Percentiles rank a stretch among this genome's conserved stretches.
phyloP scores from a whole-genome alignment of 2,888 invertebrate genomes.

The Iselma pallidipennis region DNA sequence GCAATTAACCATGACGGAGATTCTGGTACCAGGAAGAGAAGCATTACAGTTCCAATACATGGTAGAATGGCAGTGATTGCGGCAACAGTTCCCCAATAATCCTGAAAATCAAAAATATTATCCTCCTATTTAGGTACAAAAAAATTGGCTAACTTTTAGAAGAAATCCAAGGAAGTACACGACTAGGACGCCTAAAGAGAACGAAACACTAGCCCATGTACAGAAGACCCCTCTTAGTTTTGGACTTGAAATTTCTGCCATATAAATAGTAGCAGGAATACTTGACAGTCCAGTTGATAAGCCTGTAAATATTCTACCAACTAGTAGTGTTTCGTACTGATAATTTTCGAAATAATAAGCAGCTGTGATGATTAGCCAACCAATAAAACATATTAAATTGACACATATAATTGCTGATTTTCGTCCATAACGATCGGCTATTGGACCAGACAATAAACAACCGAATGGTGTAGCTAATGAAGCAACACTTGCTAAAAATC shows the following conservation, averaged over 20 bases:
- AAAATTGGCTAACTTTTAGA: slow-evolving; percentile 54
- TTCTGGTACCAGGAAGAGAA: slow-evolving; percentile 57
- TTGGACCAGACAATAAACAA: slow-evolving; percentile 58
- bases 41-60: slow-evolving; percentile 51
- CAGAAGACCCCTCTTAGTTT: slow-evolving; percentile 58
- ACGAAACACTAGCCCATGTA: slow-evolving; percentile 61
- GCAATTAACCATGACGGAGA: slow-evolving; percentile 61
- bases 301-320: slow-evolving; percentile 59
- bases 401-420: slow-evolving; percentile 56
- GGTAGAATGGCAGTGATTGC: slow-evolving; percentile 56
- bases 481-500: slow-evolving; percentile 59
- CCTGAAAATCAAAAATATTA: slow-evolving; percentile 44
- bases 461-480: slow-evolving; percentile 62
- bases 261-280: slow-evolving; percentile 61
- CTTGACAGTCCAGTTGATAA: slow-evolving; percentile 59
- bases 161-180: slow-evolving; percentile 60
- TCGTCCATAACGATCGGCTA: slow-evolving; percentile 60
- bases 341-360: slow-evolving; percentile 44
- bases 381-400: slow-evolving; percentile 57
- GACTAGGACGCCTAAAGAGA: slow-evolving; percentile 59
- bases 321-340: slow-evolving; percentile 51
- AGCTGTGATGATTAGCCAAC: slow-evolving; percentile 60
- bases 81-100: slow-evolving; percentile 56
- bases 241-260: slow-evolving; percentile 59
- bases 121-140: background rate